phyloP scores from a whole-genome alignment of 2,888 invertebrate species.

The Malthinus seriepunctatus region DNA sequence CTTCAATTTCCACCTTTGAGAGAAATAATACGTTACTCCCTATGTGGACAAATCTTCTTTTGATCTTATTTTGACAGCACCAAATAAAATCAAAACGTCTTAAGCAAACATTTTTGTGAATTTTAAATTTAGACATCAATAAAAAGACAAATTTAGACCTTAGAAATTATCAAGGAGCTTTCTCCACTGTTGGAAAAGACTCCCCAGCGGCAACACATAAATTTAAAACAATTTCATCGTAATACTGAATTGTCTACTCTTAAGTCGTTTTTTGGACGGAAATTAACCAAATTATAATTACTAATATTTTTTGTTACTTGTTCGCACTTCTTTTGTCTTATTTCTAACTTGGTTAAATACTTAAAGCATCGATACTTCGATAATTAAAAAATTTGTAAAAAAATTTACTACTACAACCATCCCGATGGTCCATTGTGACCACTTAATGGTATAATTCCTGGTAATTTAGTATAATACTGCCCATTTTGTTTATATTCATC shows the following conservation, averaged over 20 bases:
- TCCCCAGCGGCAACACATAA: too few species aligned
- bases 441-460: conserved; percentile 74
- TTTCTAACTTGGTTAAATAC: neutral
- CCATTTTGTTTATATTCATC: conserved; percentile 58
- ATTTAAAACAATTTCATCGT: neutral
- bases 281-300: conserved; percentile 4
- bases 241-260: conserved; percentile 2
- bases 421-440: conserved; percentile 73
- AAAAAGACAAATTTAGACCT: too few species aligned
- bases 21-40: too few species aligned
- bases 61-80: too few species aligned
- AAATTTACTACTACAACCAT: conserved; percentile 58
- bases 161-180: too few species aligned
- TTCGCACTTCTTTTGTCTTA: neutral
- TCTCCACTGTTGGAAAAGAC: too few species aligned
- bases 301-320: too few species aligned
- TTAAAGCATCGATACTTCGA: neutral
- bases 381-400: conserved; percentile 4
- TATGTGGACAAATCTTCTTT: too few species aligned
- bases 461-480: conserved; percentile 65
- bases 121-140: too few species aligned
- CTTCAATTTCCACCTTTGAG: too few species aligned
- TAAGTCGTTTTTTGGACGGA: conserved; percentile 4
- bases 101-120: too few species aligned
- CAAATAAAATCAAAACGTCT: too few species aligned